Percentiles rank a stretch among this genome's conserved stretches.
These are phyloP conservation scores for Podarcis muralis DNA, from an alignment of 2,113 vertebrate genomes.

Conservation along the genomic window DNA sequence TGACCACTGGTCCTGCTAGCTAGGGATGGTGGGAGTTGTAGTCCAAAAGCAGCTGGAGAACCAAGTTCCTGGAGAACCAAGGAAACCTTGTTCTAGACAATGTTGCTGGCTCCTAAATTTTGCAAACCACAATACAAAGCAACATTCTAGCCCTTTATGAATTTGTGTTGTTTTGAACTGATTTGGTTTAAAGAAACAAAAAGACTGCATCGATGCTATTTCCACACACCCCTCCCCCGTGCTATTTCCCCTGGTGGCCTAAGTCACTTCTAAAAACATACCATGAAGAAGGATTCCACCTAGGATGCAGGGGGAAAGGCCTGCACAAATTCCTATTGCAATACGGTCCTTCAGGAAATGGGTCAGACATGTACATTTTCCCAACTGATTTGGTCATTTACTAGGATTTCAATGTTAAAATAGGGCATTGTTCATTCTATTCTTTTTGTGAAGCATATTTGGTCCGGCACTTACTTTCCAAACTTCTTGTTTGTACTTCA, in stretches of 20 bases:
- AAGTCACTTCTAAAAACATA: not conserved
- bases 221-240: not conserved
- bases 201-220: not conserved
- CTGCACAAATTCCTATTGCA: slow-evolving; percentile 27
- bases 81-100: not conserved
- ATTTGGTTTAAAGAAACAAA: not conserved
- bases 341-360: slow-evolving; percentile 10
- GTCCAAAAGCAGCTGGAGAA: no score
- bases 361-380: not conserved
- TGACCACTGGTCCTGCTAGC: no score
- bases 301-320: not conserved
- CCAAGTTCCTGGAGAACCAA: no score
- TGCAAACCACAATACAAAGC: not conserved
- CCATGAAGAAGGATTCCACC: not conserved
- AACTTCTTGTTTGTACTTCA: slow-evolving; percentile 99
- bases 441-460: slow-evolving; percentile 40
- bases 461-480: slow-evolving; percentile 92
- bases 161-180: not conserved
- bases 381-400: slow-evolving; percentile 35
- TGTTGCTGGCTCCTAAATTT: no score
- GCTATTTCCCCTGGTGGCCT: not conserved
- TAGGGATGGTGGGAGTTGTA: no score
- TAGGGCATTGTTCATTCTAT: slow-evolving; percentile 39
- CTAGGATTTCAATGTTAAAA: slow-evolving; percentile 42
- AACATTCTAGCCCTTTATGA: not conserved